A percentile compares a stretch with the other conserved stretches of the same genome.
Evolutionary conservation across 2,113 vertebrate species (phyloP).

Genomic region (Megaptera novaeangliae): DNA sequence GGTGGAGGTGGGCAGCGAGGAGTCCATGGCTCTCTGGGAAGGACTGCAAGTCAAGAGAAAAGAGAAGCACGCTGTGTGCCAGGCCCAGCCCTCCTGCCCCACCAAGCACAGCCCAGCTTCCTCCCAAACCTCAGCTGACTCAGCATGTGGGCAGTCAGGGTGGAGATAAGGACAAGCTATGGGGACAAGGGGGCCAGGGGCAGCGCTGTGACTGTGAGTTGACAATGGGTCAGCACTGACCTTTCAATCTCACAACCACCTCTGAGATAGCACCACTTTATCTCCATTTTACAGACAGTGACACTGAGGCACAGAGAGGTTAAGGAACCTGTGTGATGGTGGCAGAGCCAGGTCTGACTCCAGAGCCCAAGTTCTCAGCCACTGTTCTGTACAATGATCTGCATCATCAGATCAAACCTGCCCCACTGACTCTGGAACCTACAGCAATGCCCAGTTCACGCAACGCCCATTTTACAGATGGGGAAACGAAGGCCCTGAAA

Average conservation of each 20-base stretch:
- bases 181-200: no score
- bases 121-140: neutral
- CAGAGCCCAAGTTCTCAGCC: neutral
- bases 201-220: neutral
- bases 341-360: neutral
- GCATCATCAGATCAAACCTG: neutral
- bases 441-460: neutral
- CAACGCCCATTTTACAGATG: neutral
- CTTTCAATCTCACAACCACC: neutral
- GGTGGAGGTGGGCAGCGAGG: neutral
- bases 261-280: neutral
- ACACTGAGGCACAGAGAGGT: neutral
- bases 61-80: conserved; percentile 4
- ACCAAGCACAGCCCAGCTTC: neutral
- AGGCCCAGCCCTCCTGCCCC: neutral
- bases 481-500: neutral
- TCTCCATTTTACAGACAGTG: neutral
- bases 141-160: neutral
- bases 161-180: neutral
- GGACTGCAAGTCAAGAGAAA: neutral
- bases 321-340: neutral
- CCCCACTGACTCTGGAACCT: neutral
- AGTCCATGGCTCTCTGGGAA: neutral
- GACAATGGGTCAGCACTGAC: neutral
- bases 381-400: neutral